Evolutionary conservation across 2,113 vertebrate genomes (phyloP).

Genomic region (Danio rerio): GRCz12tu NC_133198.1:1744001-1744500

Average conservation of each 20-base stretch:
- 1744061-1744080: background rate
- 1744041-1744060: no score
- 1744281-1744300: background rate
- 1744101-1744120: background rate
- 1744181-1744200: background rate
- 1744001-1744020: no score
- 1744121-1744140: background rate
- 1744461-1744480: no score
- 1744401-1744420: no score
- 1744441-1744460: no score
- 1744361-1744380: no score
- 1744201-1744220: slow-evolving; percentile 3
- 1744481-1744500: no score
- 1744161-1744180: background rate
- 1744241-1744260: background rate
- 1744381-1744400: no score
- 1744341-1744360: background rate
- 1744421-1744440: no score
- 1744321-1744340: background rate
- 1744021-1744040: no score
- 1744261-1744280: background rate
- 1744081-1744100: background rate
- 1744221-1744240: slow-evolving; percentile 13
- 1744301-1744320: background rate
- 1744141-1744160: background rate